A percentile compares a stretch with the other conserved stretches of the same genome.
phyloP scores from a whole-genome alignment of 1,140 invertebrate genomes.

The Campoletis sonorensis region DNA sequence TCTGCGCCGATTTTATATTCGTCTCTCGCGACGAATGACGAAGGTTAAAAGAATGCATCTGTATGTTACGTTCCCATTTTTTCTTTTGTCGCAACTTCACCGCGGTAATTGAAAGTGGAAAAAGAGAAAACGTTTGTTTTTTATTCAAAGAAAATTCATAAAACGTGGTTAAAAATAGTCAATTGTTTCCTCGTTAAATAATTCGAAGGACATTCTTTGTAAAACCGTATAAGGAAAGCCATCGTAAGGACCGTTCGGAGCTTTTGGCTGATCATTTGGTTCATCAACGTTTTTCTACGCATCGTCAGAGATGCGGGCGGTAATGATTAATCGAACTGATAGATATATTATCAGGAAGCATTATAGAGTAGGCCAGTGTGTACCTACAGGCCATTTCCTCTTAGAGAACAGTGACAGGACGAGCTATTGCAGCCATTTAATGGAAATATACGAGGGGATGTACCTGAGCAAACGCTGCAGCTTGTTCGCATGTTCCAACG shows the following conservation, averaged over 20 bases:
- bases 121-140: too few relatives aligned
- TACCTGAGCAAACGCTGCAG: not conserved
- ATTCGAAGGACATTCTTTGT: too few relatives aligned
- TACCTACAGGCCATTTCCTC: not conserved
- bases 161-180: too few relatives aligned
- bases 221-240: too few relatives aligned
- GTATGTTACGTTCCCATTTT: not conserved
- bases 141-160: too few relatives aligned
- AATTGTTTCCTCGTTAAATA: too few relatives aligned
- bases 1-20: not conserved
- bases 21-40: not conserved
- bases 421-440: not conserved
- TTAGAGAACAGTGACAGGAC: not conserved
- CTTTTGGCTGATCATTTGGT: too few relatives aligned
- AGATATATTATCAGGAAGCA: not conserved
- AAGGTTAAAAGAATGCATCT: not conserved
- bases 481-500: not conserved
- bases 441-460: conserved; percentile 7
- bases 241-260: too few relatives aligned
- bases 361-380: not conserved
- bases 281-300: too few relatives aligned
- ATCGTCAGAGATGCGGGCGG: not conserved
- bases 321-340: conserved; percentile 5
- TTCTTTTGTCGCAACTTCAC: not conserved
- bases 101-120: too few relatives aligned